Evolutionary conservation across 2,888 invertebrate genomes (phyloP), one percentile per base, ranked within the genome.

Genomic region (Aphrophora alni): DNA sequence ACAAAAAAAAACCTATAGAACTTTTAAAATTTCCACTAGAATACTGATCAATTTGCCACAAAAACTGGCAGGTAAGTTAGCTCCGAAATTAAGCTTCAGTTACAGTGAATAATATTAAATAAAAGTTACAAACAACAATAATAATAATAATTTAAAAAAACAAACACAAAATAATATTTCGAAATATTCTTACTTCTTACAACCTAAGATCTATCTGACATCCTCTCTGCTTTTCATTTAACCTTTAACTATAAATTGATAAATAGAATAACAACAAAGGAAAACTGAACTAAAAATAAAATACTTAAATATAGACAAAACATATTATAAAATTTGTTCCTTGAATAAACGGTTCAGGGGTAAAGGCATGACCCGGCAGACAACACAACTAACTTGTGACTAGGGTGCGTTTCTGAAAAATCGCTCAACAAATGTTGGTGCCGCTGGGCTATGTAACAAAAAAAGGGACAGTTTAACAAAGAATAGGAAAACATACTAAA

Each of bases 211-310:
- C 80, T 80, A 76, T 71, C 72, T 72, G 72, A 77, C 80, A 76
- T 80, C 80, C 76, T 76, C 76, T 59, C 69, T 38, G 51, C 27
- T 72, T 44, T 44, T 26, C 26, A 75, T 44, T 76, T 25, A 80
- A 80, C 72, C 77, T 72, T 72, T 80, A 80, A 82, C 72, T 80
- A 76, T 73, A 59, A 76, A 82, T 83, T 80, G 75, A 84, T 82
- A 83, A 83, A 84, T 83, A 83, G 83, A 84, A 82, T 84, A 84
- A 84, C 83, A 83, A 84, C 84, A 84, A 84, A 83, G 82, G 82
- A 82, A 80, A 81, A 76, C 80, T 82, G 84, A 83, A 84, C 83
- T 84, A 82, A 84, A 83, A 77, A 83, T 83, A 84, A 84, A 84
- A 83, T 84, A 82, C 80, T 83, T 81, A 82, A 82, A 83, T 82